Percentiles rank a stretch among this genome's conserved stretches.
phyloP scores from a whole-genome alignment of 2,888 invertebrate genomes.

The Chrysolina americana region DNA sequence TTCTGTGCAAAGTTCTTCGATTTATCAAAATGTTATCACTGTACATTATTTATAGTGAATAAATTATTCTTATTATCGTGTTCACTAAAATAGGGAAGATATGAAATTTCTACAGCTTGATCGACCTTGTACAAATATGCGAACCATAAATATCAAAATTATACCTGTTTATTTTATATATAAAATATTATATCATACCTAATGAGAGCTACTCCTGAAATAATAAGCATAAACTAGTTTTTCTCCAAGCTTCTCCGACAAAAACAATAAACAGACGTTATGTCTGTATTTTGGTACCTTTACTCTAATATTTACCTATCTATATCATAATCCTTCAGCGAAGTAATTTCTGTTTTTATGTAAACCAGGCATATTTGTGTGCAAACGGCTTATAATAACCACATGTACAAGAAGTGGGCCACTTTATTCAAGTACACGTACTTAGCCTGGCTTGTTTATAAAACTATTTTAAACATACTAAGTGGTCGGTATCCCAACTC shows the following conservation, averaged over 20 bases:
- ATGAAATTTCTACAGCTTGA: not conserved
- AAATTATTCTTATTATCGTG: too few relatives aligned
- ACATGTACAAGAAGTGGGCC: constrained; percentile 63
- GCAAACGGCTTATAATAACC: constrained; percentile 63
- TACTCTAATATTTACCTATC: constrained; percentile 57
- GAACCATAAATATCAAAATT: constrained; percentile 10
- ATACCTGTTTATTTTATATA: constrained; percentile 16
- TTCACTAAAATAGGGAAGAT: not conserved
- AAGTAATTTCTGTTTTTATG: constrained; percentile 56
- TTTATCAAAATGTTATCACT: too few relatives aligned
- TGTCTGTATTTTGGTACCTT: constrained; percentile 23
- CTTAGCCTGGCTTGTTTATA: constrained; percentile 64
- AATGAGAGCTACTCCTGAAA: not conserved
- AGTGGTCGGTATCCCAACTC: constrained; percentile 59
- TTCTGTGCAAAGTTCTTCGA: too few relatives aligned
- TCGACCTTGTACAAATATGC: not conserved
- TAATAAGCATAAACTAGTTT: constrained; percentile 4
- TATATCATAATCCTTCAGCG: constrained; percentile 56
- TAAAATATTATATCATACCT: constrained; percentile 26
- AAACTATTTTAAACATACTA: constrained; percentile 64
- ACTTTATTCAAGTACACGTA: constrained; percentile 64
- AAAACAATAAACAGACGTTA: constrained; percentile 31
- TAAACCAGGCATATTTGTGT: constrained; percentile 58
- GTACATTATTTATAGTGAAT: too few relatives aligned
- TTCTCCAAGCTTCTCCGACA: not conserved